Evolutionary conservation across 2,888 invertebrate species (phyloP).

Genomic region (Brassicogethes aeneus): DNA sequence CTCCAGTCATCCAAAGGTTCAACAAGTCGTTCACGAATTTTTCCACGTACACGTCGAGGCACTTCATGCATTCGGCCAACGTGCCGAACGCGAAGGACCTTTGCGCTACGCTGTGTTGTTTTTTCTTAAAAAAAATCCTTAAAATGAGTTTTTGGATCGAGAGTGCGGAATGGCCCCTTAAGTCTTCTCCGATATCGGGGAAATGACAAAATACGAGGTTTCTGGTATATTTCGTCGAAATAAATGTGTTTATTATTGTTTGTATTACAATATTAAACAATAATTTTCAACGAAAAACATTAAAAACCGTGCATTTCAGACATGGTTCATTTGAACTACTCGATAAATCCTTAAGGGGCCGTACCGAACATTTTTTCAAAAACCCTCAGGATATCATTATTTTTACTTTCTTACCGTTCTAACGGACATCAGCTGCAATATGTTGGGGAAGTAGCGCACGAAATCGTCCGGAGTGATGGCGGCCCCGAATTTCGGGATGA

Average conservation of each 20-base stretch:
- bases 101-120: constrained; percentile 55
- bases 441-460: constrained; percentile 54
- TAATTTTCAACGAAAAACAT: not conserved
- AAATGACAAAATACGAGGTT: not conserved
- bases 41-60: constrained; percentile 47
- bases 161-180: not conserved
- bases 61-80: constrained; percentile 61
- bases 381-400: too few relatives aligned
- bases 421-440: constrained; percentile 52
- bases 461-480: constrained; percentile 57
- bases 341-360: too few relatives aligned
- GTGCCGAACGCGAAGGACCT: constrained; percentile 65
- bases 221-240: too few relatives aligned
- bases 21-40: constrained; percentile 53
- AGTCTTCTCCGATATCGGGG: not conserved
- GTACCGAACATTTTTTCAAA: too few relatives aligned
- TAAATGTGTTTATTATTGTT: too few relatives aligned
- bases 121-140: constrained; percentile 51
- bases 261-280: too few relatives aligned
- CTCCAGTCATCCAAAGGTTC: constrained; percentile 52
- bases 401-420: constrained; percentile 58
- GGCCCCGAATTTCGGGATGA: constrained; percentile 60
- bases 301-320: not conserved
- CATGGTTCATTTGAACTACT: not conserved
- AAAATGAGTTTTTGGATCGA: constrained; percentile 6